phyloP scores from a whole-genome alignment of 2,888 invertebrate genomes.

The Cecidostiba fungosa region DNA sequence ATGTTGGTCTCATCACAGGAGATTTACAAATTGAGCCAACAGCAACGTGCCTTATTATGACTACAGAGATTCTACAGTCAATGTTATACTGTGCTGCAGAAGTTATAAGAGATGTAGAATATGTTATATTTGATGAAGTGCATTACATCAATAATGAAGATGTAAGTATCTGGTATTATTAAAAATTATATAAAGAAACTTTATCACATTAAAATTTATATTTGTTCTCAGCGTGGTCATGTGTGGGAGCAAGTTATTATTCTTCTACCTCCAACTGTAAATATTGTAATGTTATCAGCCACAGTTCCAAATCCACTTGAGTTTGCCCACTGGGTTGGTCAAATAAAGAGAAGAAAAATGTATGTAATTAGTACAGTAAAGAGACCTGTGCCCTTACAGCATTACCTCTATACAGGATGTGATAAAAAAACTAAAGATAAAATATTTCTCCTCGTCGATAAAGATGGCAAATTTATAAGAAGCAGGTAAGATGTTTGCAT shows the following conservation, averaged over 20 bases:
- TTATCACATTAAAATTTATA: background rate
- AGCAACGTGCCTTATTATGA: conserved; percentile 98
- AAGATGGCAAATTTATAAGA: conserved; percentile 86
- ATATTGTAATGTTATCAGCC: conserved; percentile 97
- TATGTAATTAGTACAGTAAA: conserved; percentile 96
- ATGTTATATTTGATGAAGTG: conserved; percentile 99
- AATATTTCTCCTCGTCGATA: conserved; percentile 90
- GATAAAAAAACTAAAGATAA: conserved; percentile 90
- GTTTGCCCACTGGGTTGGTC: conserved; percentile 96
- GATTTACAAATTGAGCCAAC: conserved; percentile 97
- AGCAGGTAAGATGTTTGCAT: conserved; percentile 68
- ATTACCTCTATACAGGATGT: conserved; percentile 93
- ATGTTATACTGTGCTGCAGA: conserved; percentile 98
- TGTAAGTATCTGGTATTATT: conserved; percentile 80
- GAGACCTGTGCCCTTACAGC: conserved; percentile 97
- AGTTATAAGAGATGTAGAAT: conserved; percentile 96
- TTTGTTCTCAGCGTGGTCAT: conserved; percentile 89
- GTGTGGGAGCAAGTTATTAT: conserved; percentile 99
- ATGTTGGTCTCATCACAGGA: conserved; percentile 96
- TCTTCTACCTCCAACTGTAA: conserved; percentile 95
- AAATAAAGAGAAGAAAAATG: conserved; percentile 92
- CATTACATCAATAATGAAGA: conserved; percentile 99
- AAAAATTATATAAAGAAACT: background rate
- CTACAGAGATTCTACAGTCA: conserved; percentile 98
- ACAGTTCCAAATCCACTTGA: conserved; percentile 98